Base-by-base conservation (phyloP, 2,113 vertebrate species). In the Scalopus aquaticus region DNA sequence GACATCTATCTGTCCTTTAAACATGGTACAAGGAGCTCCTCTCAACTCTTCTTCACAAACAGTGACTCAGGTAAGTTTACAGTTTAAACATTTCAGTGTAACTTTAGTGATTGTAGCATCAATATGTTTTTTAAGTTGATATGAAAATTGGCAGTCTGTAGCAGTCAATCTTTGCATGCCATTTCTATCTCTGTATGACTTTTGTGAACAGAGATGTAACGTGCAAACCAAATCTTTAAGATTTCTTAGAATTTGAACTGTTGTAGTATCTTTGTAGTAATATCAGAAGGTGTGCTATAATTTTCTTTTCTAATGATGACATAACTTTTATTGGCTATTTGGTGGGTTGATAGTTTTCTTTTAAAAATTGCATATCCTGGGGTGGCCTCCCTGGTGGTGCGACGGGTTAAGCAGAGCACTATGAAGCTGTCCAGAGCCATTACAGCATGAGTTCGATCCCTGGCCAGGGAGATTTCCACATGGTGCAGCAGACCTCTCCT, bases 31-130 rank as follows among this genome's bases (percentile, higher is more conserved):
- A 12, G 78, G 96, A 9, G 88, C 96, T 44, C 95, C 95, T 64
- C 51, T 95, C 35, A 96, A 70, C 65, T 95, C 98, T 88, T 42
- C 98, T 73, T 95, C 97, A 82, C 97, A 98, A 72, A 93, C 98
- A 35, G 81, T 96, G 72, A 92, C 93, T 35, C 98, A 98, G 96
- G 99, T 99, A 97, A 98, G 98, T 98, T 76, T 28, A 49, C 60
- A 64, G 4, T 51, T 88, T 30, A 92, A 92, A 62, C 67, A 44
- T n/a, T 85, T 82, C 28, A 67, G 0, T 51, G 7, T 62, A 92
- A 77, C 7, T 8, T 79, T 46, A 42, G 24, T 86, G 90, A 8
- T 70, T 70, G 22, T 72, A 11, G 37, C 81, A 7, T 69, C 54
- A 79, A 11, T 58, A 39, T 44, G 1, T 95, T 56, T 88, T 77